Percentiles rank a stretch among this genome's conserved stretches.
These are phyloP conservation scores for Micropoecilia bifurca DNA, from an alignment of 2,797 vertebrate species.

Conservation along the genomic window DNA sequence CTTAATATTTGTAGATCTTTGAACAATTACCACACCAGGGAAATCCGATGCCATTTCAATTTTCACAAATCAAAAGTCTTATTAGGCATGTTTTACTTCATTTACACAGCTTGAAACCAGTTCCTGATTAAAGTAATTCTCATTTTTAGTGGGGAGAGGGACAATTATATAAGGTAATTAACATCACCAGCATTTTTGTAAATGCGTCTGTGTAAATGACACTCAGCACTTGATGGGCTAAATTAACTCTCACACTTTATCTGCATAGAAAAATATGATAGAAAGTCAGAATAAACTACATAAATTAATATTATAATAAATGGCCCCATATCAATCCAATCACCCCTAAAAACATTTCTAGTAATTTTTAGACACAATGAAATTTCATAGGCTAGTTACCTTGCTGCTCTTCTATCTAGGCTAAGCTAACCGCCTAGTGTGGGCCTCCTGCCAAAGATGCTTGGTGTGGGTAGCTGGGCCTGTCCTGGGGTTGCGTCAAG, in stretches of 20 bases:
- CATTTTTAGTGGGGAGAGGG: not conserved
- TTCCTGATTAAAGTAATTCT: conserved; percentile 3
- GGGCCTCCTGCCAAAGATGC: no score
- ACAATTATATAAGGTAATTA: conserved; percentile 7
- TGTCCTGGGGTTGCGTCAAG: no score
- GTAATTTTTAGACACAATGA: not conserved
- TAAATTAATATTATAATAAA: not conserved
- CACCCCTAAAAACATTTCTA: not conserved
- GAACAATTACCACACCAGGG: conserved; percentile 54
- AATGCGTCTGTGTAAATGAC: not conserved
- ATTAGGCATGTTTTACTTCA: conserved; percentile 2
- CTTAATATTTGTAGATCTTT: conserved; percentile 53
- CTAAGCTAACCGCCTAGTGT: not conserved
- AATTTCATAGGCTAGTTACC: not conserved
- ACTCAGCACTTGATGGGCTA: not conserved
- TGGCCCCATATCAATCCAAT: not conserved
- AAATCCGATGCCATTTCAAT: conserved; percentile 54
- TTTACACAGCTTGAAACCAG: conserved; percentile 28
- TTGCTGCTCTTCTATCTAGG: not conserved
- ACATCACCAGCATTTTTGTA: no score
- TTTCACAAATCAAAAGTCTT: conserved; percentile 48
- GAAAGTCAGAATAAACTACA: not conserved
- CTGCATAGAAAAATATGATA: not conserved
- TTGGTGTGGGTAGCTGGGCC: no score
- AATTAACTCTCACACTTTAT: not conserved